These are phyloP conservation scores for Archaeoteleia sp. DNA, from an alignment of 2,888 invertebrate species.

Conservation along the genomic window DNA sequence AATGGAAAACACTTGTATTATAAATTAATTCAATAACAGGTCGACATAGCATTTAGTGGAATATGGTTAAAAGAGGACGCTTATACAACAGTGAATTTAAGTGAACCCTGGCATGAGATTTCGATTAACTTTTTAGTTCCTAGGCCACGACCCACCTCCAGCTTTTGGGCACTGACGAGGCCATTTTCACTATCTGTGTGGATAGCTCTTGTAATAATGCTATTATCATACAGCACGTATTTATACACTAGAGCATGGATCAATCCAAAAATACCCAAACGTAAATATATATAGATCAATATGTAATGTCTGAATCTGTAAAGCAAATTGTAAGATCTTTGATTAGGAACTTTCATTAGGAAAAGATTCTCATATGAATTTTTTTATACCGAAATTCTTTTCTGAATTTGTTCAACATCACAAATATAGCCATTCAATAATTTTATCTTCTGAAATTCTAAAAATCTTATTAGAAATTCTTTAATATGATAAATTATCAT, in stretches of 20 bases:
- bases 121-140: conserved; percentile 66
- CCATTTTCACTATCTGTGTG: conserved; percentile 64
- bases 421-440: too few relatives aligned
- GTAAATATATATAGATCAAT: too few relatives aligned
- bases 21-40: conserved; percentile 43
- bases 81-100: conserved; percentile 56
- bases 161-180: conserved; percentile 66
- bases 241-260: conserved; percentile 59
- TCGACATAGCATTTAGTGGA: conserved; percentile 66
- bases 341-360: too few relatives aligned
- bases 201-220: conserved; percentile 53
- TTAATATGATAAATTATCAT: too few relatives aligned
- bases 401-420: too few relatives aligned
- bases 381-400: too few relatives aligned
- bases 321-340: too few relatives aligned
- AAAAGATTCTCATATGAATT: too few relatives aligned
- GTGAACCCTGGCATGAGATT: conserved; percentile 63
- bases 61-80: conserved; percentile 63
- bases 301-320: too few relatives aligned
- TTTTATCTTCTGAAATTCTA: too few relatives aligned
- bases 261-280: conserved; percentile 59
- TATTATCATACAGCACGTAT: conserved; percentile 56
- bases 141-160: conserved; percentile 62
- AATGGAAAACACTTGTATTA: not conserved
- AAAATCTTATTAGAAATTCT: too few relatives aligned